Evolutionary conservation across 2,113 vertebrate genomes (phyloP), one percentile per base, ranked within the genome.

Genomic region (Cariama cristata): DNA sequence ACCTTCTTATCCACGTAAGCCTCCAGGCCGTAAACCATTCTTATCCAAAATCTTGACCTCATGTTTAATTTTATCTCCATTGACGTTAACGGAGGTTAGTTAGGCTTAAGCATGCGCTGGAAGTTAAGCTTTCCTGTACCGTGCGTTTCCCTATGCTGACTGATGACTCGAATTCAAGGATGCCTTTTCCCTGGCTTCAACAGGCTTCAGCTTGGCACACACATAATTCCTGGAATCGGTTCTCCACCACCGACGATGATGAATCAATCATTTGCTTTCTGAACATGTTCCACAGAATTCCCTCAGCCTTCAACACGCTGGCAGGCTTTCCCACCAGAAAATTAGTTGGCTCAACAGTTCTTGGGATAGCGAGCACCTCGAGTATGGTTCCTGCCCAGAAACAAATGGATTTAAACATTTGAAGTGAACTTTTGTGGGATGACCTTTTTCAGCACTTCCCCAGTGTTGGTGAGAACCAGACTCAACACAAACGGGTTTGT

Each of bases 11-110:
- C 77, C 56, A 58, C 76, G 12, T 42, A 75, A 95, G 69, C 64
- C 93, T 95, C 22, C 49, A 56, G 88, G 88, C 64, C 66, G 75
- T 85, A 92, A 92, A 91, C 35, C 32, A 38, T 30, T 49, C 96
- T 96, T 97, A 96, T 96, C 94, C 76, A 89, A 91, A 95, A 97
- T 96, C 95, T 96, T 96, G 86, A 95, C 95, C 86, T 96, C 69
- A 86, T 68, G 62, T 77, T 95, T 96, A 96, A 96, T 94, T 93
- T 92, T 93, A 97, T 96, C 92, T 88, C 60, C 5, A 0, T 8
- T 95, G 95, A 97, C 94, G 50, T 93, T 94, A 94, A 44, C 17
- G 11, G 90, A 90, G 71, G 93, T 88, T 79, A 82, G 85, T 56
- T 86, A 88, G 88, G 60, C 73, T 75, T 53, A 26, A 89, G 86